A percentile compares a stretch with the other conserved stretches of the same genome.
These are phyloP conservation scores for Drosophila putrida DNA, from an alignment of 2,888 invertebrate species.

Conservation along the genomic window DNA sequence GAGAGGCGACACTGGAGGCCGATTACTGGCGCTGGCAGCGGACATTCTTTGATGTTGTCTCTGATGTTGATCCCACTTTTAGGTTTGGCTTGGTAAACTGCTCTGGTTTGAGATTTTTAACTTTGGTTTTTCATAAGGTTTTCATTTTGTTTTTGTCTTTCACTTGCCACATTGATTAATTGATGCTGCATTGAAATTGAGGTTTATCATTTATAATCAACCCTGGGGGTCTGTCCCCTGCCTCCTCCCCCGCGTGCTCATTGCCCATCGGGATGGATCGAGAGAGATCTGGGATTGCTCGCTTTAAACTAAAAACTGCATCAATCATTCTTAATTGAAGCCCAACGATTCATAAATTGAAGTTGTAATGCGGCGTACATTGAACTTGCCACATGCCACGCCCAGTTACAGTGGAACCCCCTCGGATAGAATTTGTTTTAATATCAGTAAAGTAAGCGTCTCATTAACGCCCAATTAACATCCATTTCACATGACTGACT, in stretches of 20 bases:
- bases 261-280: conserved; percentile 42
- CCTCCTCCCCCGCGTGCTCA: conserved; percentile 46
- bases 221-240: conserved; percentile 34
- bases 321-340: conserved; percentile 77
- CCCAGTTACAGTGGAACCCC: conserved; percentile 26
- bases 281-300: conserved; percentile 14
- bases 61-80: neutral
- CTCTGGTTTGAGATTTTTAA: conserved; percentile 15
- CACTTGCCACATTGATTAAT: conserved; percentile 79
- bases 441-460: conserved; percentile 39
- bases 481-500: conserved; percentile 50
- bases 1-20: conserved; percentile 85
- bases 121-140: conserved; percentile 49
- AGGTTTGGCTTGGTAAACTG: conserved; percentile 5
- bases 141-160: conserved; percentile 66
- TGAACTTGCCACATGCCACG: conserved; percentile 53
- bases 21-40: conserved; percentile 66
- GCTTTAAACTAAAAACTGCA: conserved; percentile 51
- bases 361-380: conserved; percentile 43
- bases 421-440: conserved; percentile 6
- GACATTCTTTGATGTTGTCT: conserved; percentile 60
- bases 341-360: conserved; percentile 43
- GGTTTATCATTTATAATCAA: conserved; percentile 64
- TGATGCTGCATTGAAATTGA: conserved; percentile 60
- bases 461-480: conserved; percentile 76